Conservation (phyloP, 1,140 invertebrate genomes). For the Tribolium madens region DNA sequence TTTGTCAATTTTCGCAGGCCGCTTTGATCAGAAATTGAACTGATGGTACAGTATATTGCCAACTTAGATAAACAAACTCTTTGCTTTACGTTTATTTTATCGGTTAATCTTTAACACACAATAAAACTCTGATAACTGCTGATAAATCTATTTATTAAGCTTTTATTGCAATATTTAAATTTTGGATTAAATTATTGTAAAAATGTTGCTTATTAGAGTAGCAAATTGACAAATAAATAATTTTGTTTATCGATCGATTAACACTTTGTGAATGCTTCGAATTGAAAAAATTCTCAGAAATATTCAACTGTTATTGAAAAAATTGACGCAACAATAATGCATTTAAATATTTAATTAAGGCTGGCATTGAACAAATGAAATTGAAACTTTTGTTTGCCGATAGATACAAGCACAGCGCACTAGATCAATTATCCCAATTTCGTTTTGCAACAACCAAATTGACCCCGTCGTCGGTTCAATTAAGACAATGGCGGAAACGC, state of each 20-base stretch:
- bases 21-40: too few relatives aligned
- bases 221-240: too few relatives aligned
- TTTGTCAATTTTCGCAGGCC: too few relatives aligned
- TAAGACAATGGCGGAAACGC: neutral
- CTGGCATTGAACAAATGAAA: neutral
- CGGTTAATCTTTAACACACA: too few relatives aligned
- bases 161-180: too few relatives aligned
- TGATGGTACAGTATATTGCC: too few relatives aligned
- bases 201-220: too few relatives aligned
- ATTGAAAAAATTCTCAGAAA: neutral
- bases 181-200: too few relatives aligned
- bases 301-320: neutral
- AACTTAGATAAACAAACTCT: too few relatives aligned
- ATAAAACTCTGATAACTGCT: neutral
- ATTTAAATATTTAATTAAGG: neutral
- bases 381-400: neutral
- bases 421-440: neutral
- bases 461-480: neutral
- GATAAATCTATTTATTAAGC: neutral
- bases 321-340: too few relatives aligned
- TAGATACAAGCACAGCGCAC: neutral
- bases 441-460: constrained; percentile 9
- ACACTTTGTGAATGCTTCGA: too few relatives aligned
- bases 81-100: neutral
- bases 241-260: too few relatives aligned